Evolutionary conservation across 2,888 invertebrate genomes (phyloP).

Genomic region (Leuctra nigra): DNA sequence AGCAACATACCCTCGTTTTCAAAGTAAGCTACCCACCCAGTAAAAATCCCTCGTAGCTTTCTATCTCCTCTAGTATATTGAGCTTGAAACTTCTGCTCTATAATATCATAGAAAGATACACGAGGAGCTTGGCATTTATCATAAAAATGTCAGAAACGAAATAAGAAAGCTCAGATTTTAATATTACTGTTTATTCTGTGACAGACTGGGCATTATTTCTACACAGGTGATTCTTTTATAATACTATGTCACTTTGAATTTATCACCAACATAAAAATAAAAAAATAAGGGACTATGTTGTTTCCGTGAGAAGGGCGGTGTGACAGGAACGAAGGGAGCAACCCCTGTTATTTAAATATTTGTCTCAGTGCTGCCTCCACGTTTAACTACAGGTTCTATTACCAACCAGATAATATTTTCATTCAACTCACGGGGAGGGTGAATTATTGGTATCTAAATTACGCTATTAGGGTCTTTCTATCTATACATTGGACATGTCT

Average conservation of each 20-base stretch:
- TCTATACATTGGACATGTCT: too few species aligned
- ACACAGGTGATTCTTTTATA: slow-evolving; percentile 2
- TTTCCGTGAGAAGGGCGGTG: too few species aligned
- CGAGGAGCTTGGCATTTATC: background rate
- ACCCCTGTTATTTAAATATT: too few species aligned
- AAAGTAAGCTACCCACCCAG: background rate
- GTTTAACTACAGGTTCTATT: too few species aligned
- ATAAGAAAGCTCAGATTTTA: background rate
- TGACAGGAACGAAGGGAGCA: too few species aligned
- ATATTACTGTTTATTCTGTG: slow-evolving; percentile 7
- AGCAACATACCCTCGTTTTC: slow-evolving; percentile 8
- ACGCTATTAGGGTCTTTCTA: too few species aligned
- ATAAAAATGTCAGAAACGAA: slow-evolving; percentile 2
- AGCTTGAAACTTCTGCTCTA: background rate
- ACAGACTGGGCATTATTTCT: slow-evolving; percentile 1
- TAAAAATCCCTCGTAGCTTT: slow-evolving; percentile 5
- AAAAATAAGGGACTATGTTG: too few species aligned
- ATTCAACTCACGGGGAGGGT: too few species aligned
- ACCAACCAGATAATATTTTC: too few species aligned
- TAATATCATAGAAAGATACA: slow-evolving; percentile 2
- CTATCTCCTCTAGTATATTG: background rate
- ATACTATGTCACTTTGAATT: slow-evolving; percentile 3
- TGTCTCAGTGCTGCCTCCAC: too few species aligned
- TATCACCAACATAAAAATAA: background rate
- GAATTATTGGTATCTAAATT: too few species aligned